phyloP scores from a whole-genome alignment of 1,140 invertebrate genomes.

The Drosophila obscura region DNA sequence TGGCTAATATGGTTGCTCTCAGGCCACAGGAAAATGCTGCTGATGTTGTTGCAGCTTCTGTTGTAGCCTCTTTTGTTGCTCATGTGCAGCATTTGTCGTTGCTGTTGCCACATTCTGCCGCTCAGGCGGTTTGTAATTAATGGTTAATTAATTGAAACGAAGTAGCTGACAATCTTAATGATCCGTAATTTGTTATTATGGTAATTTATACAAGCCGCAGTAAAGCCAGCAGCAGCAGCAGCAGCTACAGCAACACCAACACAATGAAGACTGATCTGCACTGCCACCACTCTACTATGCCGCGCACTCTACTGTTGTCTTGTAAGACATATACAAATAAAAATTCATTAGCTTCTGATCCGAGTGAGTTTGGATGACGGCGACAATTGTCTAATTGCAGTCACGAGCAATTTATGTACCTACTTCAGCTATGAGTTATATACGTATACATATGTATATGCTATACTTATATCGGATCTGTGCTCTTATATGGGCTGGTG shows the following conservation, averaged over 20 bases:
- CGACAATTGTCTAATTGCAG: conserved; percentile 80
- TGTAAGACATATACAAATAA: conserved; percentile 78
- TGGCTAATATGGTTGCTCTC: conserved; percentile 68
- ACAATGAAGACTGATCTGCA: conserved; percentile 54
- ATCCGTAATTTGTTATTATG: conserved; percentile 83
- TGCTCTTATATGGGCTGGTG: conserved; percentile 21
- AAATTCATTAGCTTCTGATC: conserved; percentile 74
- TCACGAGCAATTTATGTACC: conserved; percentile 81
- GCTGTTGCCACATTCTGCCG: conserved; percentile 80
- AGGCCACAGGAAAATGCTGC: conserved; percentile 29
- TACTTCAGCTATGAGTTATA: conserved; percentile 72
- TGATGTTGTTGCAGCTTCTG: conserved; percentile 34
- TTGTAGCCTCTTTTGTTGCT: conserved; percentile 43
- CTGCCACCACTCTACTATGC: not conserved
- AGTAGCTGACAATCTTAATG: conserved; percentile 83
- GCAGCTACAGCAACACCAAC: conserved; percentile 60
- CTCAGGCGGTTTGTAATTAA: conserved; percentile 81
- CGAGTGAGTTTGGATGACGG: conserved; percentile 69
- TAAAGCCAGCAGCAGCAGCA: conserved; percentile 15
- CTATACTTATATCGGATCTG: conserved; percentile 42
- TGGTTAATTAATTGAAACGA: conserved; percentile 83
- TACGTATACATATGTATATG: conserved; percentile 31
- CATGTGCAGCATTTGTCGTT: conserved; percentile 79
- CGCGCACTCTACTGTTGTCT: conserved; percentile 47
- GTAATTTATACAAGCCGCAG: conserved; percentile 79